phyloP scores from a whole-genome alignment of 2,797 vertebrate species.

The Sebastes steindachneri region DNA sequence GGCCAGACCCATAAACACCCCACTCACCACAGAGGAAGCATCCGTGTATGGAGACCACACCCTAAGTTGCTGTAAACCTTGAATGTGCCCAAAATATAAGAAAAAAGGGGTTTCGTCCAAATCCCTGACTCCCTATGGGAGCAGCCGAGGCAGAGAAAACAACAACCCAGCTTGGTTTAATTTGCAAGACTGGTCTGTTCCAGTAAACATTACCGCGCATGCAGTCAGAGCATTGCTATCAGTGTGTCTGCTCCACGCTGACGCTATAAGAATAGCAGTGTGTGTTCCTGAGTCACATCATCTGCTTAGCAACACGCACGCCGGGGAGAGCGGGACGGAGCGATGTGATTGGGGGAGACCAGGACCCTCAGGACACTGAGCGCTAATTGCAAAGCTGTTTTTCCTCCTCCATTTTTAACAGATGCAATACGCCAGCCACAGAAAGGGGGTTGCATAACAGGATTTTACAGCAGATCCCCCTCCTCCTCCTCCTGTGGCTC shows the following conservation, averaged over 20 bases:
- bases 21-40: slow-evolving; percentile 73
- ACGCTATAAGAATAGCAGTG: slow-evolving; percentile 53
- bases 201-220: slow-evolving; percentile 57
- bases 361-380: slow-evolving; percentile 73
- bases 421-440: slow-evolving; percentile 72
- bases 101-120: slow-evolving; percentile 7
- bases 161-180: slow-evolving; percentile 56
- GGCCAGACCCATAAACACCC: slow-evolving; percentile 77
- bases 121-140: slow-evolving; percentile 34
- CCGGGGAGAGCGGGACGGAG: slow-evolving; percentile 63
- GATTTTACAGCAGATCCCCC: slow-evolving; percentile 72
- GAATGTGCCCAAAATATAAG: slow-evolving; percentile 37
- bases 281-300: slow-evolving; percentile 78
- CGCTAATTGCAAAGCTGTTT: slow-evolving; percentile 80
- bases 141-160: slow-evolving; percentile 28
- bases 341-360: slow-evolving; percentile 79
- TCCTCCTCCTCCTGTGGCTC: slow-evolving; percentile 39
- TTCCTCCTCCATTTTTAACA: slow-evolving; percentile 70
- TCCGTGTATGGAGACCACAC: slow-evolving; percentile 67
- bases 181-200: slow-evolving; percentile 59
- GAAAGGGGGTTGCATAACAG: slow-evolving; percentile 80
- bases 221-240: slow-evolving; percentile 54
- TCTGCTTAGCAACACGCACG: slow-evolving; percentile 82
- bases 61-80: slow-evolving; percentile 61
- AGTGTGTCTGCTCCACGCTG: slow-evolving; percentile 49